A percentile compares a stretch with the other conserved stretches of the same genome.
phyloP scores from a whole-genome alignment of 2,888 invertebrate genomes.

The Oligia latruncula region DNA sequence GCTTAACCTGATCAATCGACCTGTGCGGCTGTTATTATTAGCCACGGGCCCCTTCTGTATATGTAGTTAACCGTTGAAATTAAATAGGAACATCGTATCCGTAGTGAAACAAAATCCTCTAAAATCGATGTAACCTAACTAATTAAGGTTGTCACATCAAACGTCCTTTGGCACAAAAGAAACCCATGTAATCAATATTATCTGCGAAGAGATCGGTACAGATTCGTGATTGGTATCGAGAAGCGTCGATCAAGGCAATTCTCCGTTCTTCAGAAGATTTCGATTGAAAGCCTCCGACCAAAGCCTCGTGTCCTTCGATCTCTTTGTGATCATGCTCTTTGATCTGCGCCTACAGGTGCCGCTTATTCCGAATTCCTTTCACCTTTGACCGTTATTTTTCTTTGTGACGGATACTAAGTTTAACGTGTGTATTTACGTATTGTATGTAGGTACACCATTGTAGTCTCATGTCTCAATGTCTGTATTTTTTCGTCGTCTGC shows the following conservation, averaged over 20 bases:
- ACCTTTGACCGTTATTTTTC: constrained; percentile 79
- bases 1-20: no score
- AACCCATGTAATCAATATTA: constrained; percentile 55
- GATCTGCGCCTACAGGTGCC: constrained; percentile 74
- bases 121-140: constrained; percentile 10
- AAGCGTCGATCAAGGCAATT: constrained; percentile 67
- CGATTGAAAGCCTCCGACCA: constrained; percentile 61
- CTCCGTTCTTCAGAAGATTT: constrained; percentile 62
- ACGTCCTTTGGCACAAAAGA: constrained; percentile 55
- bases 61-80: no score
- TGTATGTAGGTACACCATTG: background rate
- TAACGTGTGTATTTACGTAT: constrained; percentile 19
- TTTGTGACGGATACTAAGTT: constrained; percentile 53
- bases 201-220: constrained; percentile 47
- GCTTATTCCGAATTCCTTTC: constrained; percentile 77
- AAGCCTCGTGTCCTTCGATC: constrained; percentile 70
- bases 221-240: constrained; percentile 61
- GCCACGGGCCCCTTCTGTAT: no score
- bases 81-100: no score
- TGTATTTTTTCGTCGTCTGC: background rate
- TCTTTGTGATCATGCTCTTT: constrained; percentile 78
- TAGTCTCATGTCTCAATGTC: background rate
- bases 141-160: constrained; percentile 50
- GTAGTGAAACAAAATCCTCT: background rate
- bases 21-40: no score